phyloP scores from a whole-genome alignment of 2,888 invertebrate genomes.

The Philereme transversata region DNA sequence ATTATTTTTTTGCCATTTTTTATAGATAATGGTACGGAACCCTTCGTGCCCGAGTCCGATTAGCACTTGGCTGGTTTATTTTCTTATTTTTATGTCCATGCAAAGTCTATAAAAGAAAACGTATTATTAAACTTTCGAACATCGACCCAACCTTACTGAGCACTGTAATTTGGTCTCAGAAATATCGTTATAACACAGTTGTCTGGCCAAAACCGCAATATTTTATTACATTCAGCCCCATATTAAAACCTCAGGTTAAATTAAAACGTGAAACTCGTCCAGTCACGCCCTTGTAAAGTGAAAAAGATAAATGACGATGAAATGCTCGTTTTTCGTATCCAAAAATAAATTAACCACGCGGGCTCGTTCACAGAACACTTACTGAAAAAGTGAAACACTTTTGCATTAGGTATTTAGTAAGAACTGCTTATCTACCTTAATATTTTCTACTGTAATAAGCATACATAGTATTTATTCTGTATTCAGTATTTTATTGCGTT shows the following conservation, averaged over 20 bases:
- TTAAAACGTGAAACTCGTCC: slow-evolving; percentile 68
- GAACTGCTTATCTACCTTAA: no score
- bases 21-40: no score
- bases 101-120: no score
- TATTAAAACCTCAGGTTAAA: slow-evolving; percentile 54
- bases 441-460: no score
- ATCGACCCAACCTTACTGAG: neutral
- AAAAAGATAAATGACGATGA: slow-evolving; percentile 68
- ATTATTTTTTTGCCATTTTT: no score
- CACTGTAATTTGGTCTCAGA: neutral
- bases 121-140: neutral
- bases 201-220: slow-evolving; percentile 7
- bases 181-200: slow-evolving; percentile 13
- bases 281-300: slow-evolving; percentile 68
- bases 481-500: no score
- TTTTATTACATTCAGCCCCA: slow-evolving; percentile 16
- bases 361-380: slow-evolving; percentile 25
- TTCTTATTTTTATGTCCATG: no score
- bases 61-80: no score
- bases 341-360: slow-evolving; percentile 62
- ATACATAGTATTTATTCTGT: no score
- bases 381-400: no score
- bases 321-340: slow-evolving; percentile 61
- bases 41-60: no score
- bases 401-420: no score